phyloP scores from a whole-genome alignment of 2,113 vertebrate genomes.

The Micronisus gabar region DNA sequence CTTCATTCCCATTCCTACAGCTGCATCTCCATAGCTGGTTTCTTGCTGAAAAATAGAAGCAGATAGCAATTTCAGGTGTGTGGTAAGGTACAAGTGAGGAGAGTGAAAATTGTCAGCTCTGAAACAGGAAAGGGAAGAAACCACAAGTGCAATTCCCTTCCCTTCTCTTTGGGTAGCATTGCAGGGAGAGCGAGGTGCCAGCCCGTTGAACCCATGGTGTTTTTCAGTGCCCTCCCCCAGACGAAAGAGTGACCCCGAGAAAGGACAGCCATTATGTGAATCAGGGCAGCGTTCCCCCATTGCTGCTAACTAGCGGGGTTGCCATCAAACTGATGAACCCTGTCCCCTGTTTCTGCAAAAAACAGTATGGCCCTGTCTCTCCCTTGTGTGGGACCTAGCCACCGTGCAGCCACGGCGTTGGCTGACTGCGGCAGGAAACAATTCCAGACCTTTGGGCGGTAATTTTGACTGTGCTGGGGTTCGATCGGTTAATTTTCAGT shows the following conservation, averaged over 20 bases:
- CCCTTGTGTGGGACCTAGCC: rapidly evolving
- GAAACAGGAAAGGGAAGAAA: neutral
- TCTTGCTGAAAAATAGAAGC: neutral
- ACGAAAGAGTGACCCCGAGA: neutral
- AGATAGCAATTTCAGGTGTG: neutral
- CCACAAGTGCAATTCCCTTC: neutral
- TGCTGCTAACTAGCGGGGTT: neutral
- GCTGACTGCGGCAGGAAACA: neutral
- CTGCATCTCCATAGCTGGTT: neutral
- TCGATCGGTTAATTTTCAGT: neutral
- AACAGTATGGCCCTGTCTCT: rapidly evolving
- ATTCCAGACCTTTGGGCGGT: neutral
- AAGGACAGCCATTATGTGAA: rapidly evolving
- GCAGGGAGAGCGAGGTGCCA: neutral
- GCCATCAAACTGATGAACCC: neutral
- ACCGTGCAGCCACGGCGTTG: rapidly evolving
- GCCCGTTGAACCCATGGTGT: rapidly evolving
- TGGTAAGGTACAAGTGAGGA: neutral
- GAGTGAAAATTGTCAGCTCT: neutral
- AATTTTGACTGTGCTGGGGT: neutral
- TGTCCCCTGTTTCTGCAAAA: neutral
- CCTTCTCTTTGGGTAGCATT: neutral
- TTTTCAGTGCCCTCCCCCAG: neutral
- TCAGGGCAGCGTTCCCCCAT: neutral
- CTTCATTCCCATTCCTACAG: neutral